Conservation (phyloP, 2,888 invertebrate genomes). For the Mythimna ferrago region DNA sequence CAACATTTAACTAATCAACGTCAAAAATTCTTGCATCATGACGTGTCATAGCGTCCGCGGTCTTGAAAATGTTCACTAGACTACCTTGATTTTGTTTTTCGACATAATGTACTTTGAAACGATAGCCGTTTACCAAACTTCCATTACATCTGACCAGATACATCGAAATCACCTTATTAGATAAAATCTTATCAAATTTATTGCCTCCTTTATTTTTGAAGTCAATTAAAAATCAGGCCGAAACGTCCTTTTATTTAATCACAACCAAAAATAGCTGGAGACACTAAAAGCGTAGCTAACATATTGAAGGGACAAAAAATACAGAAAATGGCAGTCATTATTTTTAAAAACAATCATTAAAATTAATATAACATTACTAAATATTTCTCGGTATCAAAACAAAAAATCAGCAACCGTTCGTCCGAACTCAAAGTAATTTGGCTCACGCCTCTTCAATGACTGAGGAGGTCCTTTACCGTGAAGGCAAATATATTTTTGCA, state of each 20-base stretch:
- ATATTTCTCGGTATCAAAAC: conserved; percentile 13
- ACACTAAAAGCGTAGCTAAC: neutral
- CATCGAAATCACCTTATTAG: neutral
- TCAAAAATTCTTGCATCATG: conserved; percentile 32
- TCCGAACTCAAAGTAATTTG: conserved; percentile 18
- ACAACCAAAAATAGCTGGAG: neutral
- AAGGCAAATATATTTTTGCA: conserved; percentile 67
- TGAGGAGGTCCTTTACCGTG: conserved; percentile 54
- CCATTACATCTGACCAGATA: neutral
- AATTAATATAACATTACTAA: conserved; percentile 8
- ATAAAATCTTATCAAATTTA: neutral
- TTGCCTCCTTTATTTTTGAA: neutral
- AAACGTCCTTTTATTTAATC: neutral
- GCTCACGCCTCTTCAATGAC: conserved; percentile 29
- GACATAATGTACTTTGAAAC: conserved; percentile 37
- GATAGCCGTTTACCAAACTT: conserved; percentile 38
- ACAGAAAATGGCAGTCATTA: conserved; percentile 6
- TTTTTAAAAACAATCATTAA: conserved; percentile 31
- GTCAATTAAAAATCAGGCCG: neutral
- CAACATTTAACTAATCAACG: neutral
- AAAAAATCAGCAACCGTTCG: conserved; percentile 11
- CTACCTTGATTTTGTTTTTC: conserved; percentile 67
- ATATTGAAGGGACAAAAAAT: conserved; percentile 2
- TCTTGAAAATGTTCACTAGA: conserved; percentile 61
- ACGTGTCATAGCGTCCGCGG: conserved; percentile 33